A percentile compares a stretch with the other conserved stretches of the same genome.
Evolutionary conservation across 2,113 vertebrate species (phyloP).

Genomic region (Lates calcarifer): DNA sequence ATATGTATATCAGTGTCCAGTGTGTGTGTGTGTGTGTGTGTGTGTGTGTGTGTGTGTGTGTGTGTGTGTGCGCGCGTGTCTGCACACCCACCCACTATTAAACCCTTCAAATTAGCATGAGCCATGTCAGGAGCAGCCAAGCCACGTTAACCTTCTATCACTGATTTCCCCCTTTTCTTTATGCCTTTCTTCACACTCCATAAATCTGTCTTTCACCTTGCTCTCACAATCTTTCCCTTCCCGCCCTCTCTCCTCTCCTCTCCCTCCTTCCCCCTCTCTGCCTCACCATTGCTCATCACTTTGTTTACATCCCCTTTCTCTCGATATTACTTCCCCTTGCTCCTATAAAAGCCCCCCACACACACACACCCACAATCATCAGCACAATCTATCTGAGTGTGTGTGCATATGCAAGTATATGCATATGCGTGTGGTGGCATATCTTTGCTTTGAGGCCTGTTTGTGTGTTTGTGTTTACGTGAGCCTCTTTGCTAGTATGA

Average conservation of each 20-base stretch:
- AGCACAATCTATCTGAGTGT: slow-evolving; percentile 31
- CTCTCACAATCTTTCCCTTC: slow-evolving; percentile 13
- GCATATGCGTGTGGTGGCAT: neutral
- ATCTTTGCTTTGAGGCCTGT: slow-evolving; percentile 15
- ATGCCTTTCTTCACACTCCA: slow-evolving; percentile 65
- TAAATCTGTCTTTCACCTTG: slow-evolving; percentile 53
- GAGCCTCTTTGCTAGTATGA: slow-evolving; percentile 18
- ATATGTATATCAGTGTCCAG: slow-evolving; percentile 26
- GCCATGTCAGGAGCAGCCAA: slow-evolving; percentile 57
- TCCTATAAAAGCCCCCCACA: slow-evolving; percentile 44
- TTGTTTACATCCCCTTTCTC: slow-evolving; percentile 49
- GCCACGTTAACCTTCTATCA: slow-evolving; percentile 65
- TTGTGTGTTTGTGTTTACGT: slow-evolving; percentile 37
- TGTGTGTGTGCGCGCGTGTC: neutral
- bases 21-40: neutral
- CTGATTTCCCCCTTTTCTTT: slow-evolving; percentile 52
- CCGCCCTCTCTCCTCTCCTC: slow-evolving; percentile 14
- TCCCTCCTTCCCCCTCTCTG: slow-evolving; percentile 5
- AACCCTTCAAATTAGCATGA: slow-evolving; percentile 66
- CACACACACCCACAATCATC: slow-evolving; percentile 44
- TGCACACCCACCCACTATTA: slow-evolving; percentile 35
- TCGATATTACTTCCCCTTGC: slow-evolving; percentile 36
- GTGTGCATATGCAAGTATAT: neutral
- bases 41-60: slow-evolving; percentile 11
- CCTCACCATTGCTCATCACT: slow-evolving; percentile 50